Evolutionary conservation across 2,797 vertebrate genomes (phyloP).

Genomic region (Galago senegalensis): DNA sequence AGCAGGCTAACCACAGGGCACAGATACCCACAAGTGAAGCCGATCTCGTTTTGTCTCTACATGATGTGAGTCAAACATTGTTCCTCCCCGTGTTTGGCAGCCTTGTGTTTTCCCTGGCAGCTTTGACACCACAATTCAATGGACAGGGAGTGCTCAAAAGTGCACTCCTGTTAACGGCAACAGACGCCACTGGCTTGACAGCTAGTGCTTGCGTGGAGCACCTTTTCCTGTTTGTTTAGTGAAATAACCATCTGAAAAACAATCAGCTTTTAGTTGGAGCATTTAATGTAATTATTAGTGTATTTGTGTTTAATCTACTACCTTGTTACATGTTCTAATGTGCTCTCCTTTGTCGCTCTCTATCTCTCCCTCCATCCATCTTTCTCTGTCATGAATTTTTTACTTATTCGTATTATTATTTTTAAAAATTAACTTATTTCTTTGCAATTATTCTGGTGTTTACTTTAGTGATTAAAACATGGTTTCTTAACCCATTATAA

Average conservation of each 20-base stretch:
- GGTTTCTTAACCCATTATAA: background rate
- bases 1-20: background rate
- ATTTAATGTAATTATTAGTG: background rate
- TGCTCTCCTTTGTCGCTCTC: background rate
- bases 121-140: background rate
- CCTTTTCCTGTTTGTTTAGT: background rate
- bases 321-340: background rate
- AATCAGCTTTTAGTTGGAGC: background rate
- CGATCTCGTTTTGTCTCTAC: background rate
- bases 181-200: background rate
- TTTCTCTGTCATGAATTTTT: background rate
- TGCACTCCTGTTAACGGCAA: background rate
- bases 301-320: background rate
- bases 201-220: background rate
- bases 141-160: background rate
- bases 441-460: background rate
- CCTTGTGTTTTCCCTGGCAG: background rate
- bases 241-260: slow-evolving; percentile 26
- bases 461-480: background rate
- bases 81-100: background rate
- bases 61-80: background rate
- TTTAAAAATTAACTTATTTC: background rate
- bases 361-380: background rate
- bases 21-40: background rate
- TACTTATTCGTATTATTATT: background rate